Evolutionary conservation across 2,888 invertebrate species (phyloP).

Genomic region (Apodemia hepburni): DNA sequence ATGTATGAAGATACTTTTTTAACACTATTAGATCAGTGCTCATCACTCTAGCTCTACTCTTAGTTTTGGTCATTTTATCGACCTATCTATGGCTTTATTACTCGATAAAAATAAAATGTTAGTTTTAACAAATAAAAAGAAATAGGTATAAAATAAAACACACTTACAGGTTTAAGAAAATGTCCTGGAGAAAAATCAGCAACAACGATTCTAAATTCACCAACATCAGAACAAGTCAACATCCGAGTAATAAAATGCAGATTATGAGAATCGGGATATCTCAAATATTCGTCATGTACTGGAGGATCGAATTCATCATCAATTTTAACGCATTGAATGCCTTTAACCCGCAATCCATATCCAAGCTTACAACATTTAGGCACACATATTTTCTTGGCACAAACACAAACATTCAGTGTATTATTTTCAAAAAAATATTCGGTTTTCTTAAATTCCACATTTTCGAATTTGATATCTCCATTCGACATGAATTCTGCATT

Average conservation of each 20-base stretch:
- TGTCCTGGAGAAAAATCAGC: neutral
- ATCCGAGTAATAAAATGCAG: neutral
- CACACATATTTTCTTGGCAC: neutral
- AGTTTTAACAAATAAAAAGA: no score
- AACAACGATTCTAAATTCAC: neutral
- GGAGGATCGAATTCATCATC: neutral
- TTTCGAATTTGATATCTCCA: constrained; percentile 1
- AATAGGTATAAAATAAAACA: neutral
- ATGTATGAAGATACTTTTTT: no score
- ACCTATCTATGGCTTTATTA: no score
- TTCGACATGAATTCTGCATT: constrained; percentile 1
- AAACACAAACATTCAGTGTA: constrained; percentile 1
- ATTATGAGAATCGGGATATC: neutral
- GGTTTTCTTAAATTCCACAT: neutral
- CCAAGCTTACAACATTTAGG: neutral
- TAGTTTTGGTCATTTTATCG: no score
- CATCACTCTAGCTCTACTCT: no score
- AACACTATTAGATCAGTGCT: no score
- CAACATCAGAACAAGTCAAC: neutral
- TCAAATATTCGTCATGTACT: neutral
- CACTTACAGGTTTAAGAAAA: constrained; percentile 2
- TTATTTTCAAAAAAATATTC: constrained; percentile 8
- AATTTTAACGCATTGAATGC: neutral
- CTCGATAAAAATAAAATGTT: no score
- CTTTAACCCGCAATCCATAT: neutral